Evolutionary conservation across 2,888 invertebrate species (phyloP).

Genomic region (Melipona bicolor): DNA sequence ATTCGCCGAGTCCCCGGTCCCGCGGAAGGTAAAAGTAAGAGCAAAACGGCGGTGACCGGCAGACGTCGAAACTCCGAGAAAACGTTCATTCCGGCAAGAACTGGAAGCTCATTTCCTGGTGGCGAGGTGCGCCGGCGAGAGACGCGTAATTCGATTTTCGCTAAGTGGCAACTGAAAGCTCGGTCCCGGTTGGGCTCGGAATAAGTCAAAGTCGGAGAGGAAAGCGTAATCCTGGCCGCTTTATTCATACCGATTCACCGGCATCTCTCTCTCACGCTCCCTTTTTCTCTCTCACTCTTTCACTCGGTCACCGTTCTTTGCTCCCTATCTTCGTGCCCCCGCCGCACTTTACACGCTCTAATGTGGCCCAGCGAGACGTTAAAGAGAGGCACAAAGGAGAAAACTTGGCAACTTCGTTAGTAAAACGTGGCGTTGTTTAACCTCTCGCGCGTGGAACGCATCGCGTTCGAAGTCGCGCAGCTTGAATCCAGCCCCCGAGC

Average conservation of each 20-base stretch:
- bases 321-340: not conserved
- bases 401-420: constrained; percentile 66
- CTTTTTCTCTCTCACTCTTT: not conserved
- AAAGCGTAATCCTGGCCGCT: constrained; percentile 42
- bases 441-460: constrained; percentile 24
- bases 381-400: constrained; percentile 61
- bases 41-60: not conserved
- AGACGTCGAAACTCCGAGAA: constrained; percentile 50
- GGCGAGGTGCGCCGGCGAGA: constrained; percentile 58
- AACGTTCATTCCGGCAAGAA: constrained; percentile 60
- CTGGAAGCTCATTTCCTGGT: constrained; percentile 76
- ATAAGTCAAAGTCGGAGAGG: constrained; percentile 45
- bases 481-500: constrained; percentile 13
- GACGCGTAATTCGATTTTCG: constrained; percentile 76
- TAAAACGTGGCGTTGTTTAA: constrained; percentile 63
- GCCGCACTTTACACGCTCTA: constrained; percentile 39
- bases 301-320: not conserved
- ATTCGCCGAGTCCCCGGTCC: not conserved
- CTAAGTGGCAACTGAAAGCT: constrained; percentile 68
- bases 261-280: not conserved
- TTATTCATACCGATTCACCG: constrained; percentile 47
- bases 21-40: not conserved
- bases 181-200: constrained; percentile 11
- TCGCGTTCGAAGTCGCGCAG: not conserved
- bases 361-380: constrained; percentile 37